Conservation (phyloP, 2,113 vertebrate genomes). For the Chinchilla lanigera region DNA sequence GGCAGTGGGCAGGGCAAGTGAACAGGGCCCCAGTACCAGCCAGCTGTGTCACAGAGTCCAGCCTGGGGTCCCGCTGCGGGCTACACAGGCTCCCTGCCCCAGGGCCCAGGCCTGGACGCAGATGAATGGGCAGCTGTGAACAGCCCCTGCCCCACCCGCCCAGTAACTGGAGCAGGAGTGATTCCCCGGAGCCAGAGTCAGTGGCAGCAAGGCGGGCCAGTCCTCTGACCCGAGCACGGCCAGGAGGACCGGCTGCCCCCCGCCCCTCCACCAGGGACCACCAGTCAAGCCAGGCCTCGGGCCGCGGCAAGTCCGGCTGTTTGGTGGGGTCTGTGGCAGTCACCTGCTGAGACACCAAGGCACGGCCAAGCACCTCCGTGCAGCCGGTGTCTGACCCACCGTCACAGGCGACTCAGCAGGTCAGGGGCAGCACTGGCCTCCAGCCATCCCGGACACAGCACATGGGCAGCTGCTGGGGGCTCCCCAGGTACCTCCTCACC, state of each 20-base stretch:
- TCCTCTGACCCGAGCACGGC: background rate
- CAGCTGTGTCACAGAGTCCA: background rate
- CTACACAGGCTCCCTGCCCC: background rate
- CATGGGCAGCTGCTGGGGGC: background rate
- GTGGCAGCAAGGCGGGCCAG: background rate
- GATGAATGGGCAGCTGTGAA: constrained; percentile 77
- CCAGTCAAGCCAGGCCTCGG: background rate
- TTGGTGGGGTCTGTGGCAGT: background rate
- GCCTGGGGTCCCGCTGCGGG: background rate
- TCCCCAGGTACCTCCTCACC: background rate
- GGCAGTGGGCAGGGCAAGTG: background rate
- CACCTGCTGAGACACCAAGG: background rate
- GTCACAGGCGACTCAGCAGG: background rate
- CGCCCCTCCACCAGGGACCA: background rate
- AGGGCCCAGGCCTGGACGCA: constrained; percentile 42
- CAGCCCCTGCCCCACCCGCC: constrained; percentile 45
- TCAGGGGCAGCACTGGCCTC: background rate
- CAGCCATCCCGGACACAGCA: background rate
- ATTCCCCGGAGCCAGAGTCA: constrained; percentile 51
- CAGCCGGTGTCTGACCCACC: background rate
- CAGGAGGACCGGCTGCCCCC: background rate
- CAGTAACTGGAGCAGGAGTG: constrained; percentile 76
- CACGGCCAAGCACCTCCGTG: background rate
- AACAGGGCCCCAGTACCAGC: background rate
- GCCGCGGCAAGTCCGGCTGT: background rate